Percentiles rank a stretch among this genome's conserved stretches.
phyloP scores from a whole-genome alignment of 2,888 invertebrate species.

The Agrilus mali region DNA sequence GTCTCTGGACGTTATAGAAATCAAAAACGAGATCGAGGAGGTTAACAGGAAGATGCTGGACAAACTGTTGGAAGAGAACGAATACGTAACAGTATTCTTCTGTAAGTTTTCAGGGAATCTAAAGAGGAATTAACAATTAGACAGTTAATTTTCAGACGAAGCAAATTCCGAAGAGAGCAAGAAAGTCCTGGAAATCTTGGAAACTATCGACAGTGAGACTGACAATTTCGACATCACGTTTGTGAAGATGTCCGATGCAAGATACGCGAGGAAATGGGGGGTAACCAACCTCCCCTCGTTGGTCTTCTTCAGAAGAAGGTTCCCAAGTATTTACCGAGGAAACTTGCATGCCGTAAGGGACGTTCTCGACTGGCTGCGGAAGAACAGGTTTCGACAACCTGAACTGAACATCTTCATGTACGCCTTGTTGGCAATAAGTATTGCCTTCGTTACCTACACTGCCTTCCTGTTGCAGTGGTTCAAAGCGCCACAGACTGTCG shows the following conservation, averaged over 20 bases:
- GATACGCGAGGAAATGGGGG: conserved; percentile 89
- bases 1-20: conserved; percentile 88
- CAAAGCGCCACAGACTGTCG: conserved; percentile 54
- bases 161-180: conserved; percentile 67
- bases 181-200: conserved; percentile 72
- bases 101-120: conserved; percentile 73
- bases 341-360: conserved; percentile 73
- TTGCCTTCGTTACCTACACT: conserved; percentile 81
- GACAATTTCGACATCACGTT: conserved; percentile 90
- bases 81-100: conserved; percentile 89
- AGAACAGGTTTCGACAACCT: conserved; percentile 85
- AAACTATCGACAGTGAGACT: conserved; percentile 90
- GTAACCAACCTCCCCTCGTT: conserved; percentile 83
- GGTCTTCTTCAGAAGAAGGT: conserved; percentile 81
- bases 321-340: conserved; percentile 87
- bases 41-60: conserved; percentile 95
- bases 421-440: conserved; percentile 71
- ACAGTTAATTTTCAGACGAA: conserved; percentile 50
- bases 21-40: conserved; percentile 93
- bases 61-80: conserved; percentile 86
- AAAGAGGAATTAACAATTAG: no score
- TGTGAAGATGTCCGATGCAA: conserved; percentile 84
- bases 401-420: conserved; percentile 92
- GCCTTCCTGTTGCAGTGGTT: conserved; percentile 85
- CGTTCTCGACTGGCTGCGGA: conserved; percentile 84